Evolutionary conservation across 2,113 vertebrate genomes (phyloP).

Genomic region (Heterotilapia buettikoferi): DNA sequence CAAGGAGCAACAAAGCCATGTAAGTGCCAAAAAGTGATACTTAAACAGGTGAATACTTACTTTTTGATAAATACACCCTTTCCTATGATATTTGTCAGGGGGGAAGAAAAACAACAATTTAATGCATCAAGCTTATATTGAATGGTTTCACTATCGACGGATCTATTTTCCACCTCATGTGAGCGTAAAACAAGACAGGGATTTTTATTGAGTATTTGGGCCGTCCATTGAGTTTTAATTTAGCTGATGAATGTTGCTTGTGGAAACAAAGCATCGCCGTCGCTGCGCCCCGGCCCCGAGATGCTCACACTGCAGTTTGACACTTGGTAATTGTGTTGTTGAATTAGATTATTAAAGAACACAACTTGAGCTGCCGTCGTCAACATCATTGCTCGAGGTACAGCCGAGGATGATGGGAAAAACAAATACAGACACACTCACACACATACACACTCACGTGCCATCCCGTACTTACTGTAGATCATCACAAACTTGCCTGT

Average conservation of each 20-base stretch:
- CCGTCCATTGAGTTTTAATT: neutral
- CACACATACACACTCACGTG: neutral
- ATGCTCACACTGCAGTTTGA: slow-evolving; percentile 31
- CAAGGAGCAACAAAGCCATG: neutral
- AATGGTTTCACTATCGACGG: neutral
- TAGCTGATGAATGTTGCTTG: neutral
- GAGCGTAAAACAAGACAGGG: slow-evolving; percentile 6
- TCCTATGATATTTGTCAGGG: neutral
- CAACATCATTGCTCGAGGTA: slow-evolving; percentile 47
- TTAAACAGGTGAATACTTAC: neutral
- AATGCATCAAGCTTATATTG: neutral
- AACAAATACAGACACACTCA: neutral
- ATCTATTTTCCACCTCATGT: slow-evolving; percentile 8
- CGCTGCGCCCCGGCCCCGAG: neutral
- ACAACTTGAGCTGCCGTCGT: slow-evolving; percentile 34
- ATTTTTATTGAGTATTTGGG: neutral
- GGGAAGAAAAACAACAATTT: neutral
- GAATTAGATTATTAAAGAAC: slow-evolving; percentile 69
- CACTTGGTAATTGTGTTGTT: slow-evolving; percentile 68
- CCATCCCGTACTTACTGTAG: slow-evolving; percentile 30
- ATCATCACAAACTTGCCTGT: slow-evolving; percentile 54
- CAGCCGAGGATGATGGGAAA: slow-evolving; percentile 40
- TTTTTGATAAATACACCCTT: neutral
- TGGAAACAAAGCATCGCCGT: slow-evolving; percentile 19
- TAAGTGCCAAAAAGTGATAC: neutral